These are phyloP conservation scores for Ceryle rudis DNA, from an alignment of 2,797 vertebrate genomes.

Conservation along the genomic window DNA sequence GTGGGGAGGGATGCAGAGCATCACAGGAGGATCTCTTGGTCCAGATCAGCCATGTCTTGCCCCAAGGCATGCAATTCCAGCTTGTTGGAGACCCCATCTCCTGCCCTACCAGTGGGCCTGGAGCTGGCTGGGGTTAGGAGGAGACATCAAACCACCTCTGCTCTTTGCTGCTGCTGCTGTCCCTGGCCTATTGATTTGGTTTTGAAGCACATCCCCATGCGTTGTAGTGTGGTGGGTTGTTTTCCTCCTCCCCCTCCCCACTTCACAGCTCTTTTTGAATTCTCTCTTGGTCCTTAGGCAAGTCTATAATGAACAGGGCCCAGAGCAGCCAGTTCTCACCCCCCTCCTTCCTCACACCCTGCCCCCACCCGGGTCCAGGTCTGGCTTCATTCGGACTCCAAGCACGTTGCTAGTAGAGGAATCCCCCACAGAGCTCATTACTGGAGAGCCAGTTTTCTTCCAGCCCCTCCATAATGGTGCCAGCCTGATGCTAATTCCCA, in stretches of 20 bases:
- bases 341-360: background rate
- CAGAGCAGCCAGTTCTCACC: background rate
- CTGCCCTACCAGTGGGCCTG: background rate
- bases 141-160: background rate
- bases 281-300: background rate
- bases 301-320: background rate
- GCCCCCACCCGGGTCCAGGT: background rate
- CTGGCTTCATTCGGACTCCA: constrained; percentile 18
- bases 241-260: background rate
- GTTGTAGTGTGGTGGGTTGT: background rate
- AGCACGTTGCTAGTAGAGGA: background rate
- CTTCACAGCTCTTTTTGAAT: background rate
- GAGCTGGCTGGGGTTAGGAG: background rate
- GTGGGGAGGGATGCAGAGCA: background rate
- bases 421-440: constrained; percentile 62
- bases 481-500: background rate
- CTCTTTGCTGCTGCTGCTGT: background rate
- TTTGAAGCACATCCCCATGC: background rate
- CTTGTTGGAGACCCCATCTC: background rate
- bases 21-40: background rate
- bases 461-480: background rate
- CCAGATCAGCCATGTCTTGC: background rate
- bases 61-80: rapidly evolving
- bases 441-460: background rate
- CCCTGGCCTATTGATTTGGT: background rate